These are phyloP conservation scores for Epinephelus fuscoguttatus DNA, from an alignment of 2,113 vertebrate genomes.

Conservation along the genomic window DNA sequence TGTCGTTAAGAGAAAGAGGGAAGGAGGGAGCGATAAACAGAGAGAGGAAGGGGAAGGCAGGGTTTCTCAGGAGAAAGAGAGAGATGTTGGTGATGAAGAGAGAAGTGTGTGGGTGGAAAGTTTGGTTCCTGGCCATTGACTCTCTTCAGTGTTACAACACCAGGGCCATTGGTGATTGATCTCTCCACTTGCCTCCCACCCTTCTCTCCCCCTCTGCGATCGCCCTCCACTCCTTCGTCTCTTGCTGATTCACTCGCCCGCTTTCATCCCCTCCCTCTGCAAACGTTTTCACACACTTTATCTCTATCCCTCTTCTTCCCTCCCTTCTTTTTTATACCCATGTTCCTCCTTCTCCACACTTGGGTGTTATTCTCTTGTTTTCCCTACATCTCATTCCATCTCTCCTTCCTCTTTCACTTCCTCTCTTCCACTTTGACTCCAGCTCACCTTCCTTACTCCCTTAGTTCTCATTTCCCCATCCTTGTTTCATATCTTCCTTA, in stretches of 20 bases:
- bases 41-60: not conserved
- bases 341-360: not conserved
- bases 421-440: not conserved
- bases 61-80: constrained; percentile 14
- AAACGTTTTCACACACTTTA: constrained; percentile 37
- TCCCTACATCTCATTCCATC: not conserved
- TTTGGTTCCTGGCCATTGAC: constrained; percentile 71
- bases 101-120: constrained; percentile 64
- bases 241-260: constrained; percentile 34
- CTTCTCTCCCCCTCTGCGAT: constrained; percentile 34
- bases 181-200: constrained; percentile 46
- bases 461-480: not conserved
- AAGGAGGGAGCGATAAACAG: constrained; percentile 21
- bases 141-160: constrained; percentile 66
- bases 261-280: constrained; percentile 33
- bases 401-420: not conserved
- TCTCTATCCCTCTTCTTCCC: not conserved
- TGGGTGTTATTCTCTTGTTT: not conserved
- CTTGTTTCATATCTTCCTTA: not conserved
- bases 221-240: constrained; percentile 43
- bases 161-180: constrained; percentile 63
- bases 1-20: constrained; percentile 36
- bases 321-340: not conserved
- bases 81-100: constrained; percentile 43
- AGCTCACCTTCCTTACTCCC: not conserved